A percentile compares a stretch with the other conserved stretches of the same genome.
phyloP scores from a whole-genome alignment of 2,113 vertebrate genomes.

The Sander vitreus region DNA sequence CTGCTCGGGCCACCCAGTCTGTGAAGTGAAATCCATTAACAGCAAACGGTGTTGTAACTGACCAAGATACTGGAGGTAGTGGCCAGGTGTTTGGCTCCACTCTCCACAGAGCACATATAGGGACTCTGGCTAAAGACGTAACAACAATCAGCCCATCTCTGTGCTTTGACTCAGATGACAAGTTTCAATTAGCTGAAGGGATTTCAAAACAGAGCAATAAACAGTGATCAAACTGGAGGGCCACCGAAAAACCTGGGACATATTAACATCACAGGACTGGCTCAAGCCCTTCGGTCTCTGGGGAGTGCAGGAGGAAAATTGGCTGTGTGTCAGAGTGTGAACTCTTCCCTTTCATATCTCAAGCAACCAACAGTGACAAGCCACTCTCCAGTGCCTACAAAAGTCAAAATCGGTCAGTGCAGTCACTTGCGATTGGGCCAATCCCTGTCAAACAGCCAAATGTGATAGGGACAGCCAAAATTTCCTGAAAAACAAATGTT shows the following conservation, averaged over 20 bases:
- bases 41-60: constrained; percentile 13
- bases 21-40: constrained; percentile 3
- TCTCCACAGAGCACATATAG: background rate
- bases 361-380: background rate
- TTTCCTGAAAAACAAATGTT: background rate
- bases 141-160: constrained; percentile 17
- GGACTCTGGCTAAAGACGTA: background rate
- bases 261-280: constrained; percentile 2
- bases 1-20: constrained; percentile 4
- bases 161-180: background rate
- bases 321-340: constrained; percentile 2
- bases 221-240: background rate
- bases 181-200: constrained; percentile 20
- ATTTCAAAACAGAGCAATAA: constrained; percentile 32
- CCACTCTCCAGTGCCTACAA: background rate
- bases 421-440: no score
- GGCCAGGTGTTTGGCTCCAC: constrained; percentile 30
- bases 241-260: constrained; percentile 11
- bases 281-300: background rate
- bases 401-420: background rate
- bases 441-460: background rate
- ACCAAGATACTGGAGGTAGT: constrained; percentile 18
- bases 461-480: background rate
- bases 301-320: background rate
- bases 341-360: background rate